Percentiles rank a stretch among this genome's conserved stretches.
These are phyloP conservation scores for Peromyscus attwateri DNA, from an alignment of 2,797 vertebrate species.

Conservation along the genomic window DNA sequence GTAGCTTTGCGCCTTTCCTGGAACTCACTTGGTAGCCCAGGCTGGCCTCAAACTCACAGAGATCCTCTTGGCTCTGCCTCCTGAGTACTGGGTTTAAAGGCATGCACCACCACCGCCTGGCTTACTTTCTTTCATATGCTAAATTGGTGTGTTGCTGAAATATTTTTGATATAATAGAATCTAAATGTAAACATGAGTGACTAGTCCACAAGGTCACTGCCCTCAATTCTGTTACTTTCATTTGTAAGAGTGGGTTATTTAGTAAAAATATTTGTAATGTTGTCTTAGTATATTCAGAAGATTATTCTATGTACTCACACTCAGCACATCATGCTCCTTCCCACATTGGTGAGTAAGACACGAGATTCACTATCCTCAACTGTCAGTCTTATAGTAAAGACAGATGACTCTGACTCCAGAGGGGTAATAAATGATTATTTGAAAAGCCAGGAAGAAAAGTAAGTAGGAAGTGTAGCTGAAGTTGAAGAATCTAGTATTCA, in stretches of 20 bases:
- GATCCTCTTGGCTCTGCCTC: too few species aligned
- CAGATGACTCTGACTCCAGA: neutral
- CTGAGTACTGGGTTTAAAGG: too few species aligned
- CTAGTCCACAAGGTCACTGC: neutral
- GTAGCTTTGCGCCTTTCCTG: too few species aligned
- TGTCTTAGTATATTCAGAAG: neutral
- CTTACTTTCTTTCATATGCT: neutral
- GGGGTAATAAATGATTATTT: neutral
- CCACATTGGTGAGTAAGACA: neutral
- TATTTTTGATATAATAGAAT: neutral
- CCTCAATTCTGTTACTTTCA: neutral
- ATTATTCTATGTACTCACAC: neutral
- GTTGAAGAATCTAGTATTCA: neutral
- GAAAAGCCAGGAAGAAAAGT: neutral
- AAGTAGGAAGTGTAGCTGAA: neutral
- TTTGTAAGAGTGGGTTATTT: neutral
- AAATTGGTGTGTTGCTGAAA: neutral
- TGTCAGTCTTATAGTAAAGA: neutral
- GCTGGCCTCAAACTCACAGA: too few species aligned
- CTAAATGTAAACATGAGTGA: neutral
- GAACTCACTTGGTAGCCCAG: too few species aligned
- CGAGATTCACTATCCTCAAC: neutral
- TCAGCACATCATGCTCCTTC: neutral
- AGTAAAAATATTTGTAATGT: neutral
- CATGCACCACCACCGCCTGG: too few species aligned